These are phyloP conservation scores for Limnephilus auricula DNA, from an alignment of 2,888 invertebrate species.

Conservation along the genomic window DNA sequence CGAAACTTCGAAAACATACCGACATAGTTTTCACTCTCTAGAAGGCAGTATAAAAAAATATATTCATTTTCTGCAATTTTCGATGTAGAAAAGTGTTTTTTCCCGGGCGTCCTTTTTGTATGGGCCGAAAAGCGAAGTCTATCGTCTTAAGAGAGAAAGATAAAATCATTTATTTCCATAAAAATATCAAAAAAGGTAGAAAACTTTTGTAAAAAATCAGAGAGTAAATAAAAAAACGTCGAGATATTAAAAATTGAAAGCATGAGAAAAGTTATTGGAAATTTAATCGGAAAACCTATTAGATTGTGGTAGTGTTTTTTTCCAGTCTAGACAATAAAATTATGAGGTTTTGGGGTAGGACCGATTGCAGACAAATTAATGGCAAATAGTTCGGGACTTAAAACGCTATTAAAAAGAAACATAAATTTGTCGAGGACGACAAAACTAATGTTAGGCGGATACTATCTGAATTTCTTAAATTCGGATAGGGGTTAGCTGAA, in stretches of 20 bases:
- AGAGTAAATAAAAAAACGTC: background rate
- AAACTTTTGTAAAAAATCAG: background rate
- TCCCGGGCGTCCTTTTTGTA: too few relatives aligned
- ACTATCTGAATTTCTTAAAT: background rate
- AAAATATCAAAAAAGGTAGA: background rate
- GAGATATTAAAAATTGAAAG: background rate
- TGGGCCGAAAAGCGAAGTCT: too few relatives aligned
- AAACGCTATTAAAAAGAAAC: slow-evolving; percentile 26
- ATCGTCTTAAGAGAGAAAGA: background rate
- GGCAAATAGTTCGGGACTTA: slow-evolving; percentile 22
- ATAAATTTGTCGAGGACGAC: slow-evolving; percentile 4
- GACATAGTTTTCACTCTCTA: too few relatives aligned
- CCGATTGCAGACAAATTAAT: slow-evolving; percentile 31
- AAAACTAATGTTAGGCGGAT: background rate
- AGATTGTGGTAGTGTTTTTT: slow-evolving; percentile 5
- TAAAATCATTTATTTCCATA: too few relatives aligned
- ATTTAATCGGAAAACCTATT: background rate
- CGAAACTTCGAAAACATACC: too few relatives aligned
- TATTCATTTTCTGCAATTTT: too few relatives aligned
- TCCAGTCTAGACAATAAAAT: slow-evolving; percentile 46
- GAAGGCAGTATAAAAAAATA: too few relatives aligned
- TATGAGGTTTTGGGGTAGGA: slow-evolving; percentile 23
- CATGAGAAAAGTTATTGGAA: background rate
- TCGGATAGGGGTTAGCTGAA: slow-evolving; percentile 9
- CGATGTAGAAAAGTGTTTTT: too few relatives aligned